Percentiles rank a stretch among this genome's conserved stretches.
phyloP scores from a whole-genome alignment of 2,888 invertebrate species.

The Ephialtes manifestator region DNA sequence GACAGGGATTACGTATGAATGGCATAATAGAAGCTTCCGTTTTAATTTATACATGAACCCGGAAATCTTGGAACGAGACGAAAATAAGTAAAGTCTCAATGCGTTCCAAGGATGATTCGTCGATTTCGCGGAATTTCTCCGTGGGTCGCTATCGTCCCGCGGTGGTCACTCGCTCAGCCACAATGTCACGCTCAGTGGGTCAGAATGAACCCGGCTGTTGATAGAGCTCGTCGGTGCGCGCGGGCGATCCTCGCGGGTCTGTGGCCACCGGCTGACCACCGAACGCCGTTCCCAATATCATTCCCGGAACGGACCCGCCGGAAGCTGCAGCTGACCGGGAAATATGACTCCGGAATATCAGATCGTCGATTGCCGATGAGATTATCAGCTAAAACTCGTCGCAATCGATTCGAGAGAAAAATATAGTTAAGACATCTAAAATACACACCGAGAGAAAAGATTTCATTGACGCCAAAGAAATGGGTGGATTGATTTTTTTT shows the following conservation, averaged over 20 bases:
- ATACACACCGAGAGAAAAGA: too few relatives aligned
- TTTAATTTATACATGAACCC: neutral
- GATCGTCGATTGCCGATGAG: constrained; percentile 9
- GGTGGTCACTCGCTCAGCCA: constrained; percentile 35
- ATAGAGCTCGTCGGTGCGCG: constrained; percentile 16
- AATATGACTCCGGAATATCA: constrained; percentile 5
- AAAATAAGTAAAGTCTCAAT: neutral
- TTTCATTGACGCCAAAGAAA: too few relatives aligned
- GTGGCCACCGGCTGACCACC: constrained; percentile 61
- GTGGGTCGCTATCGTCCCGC: constrained; percentile 31
- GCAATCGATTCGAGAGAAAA: neutral
- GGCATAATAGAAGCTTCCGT: neutral
- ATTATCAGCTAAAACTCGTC: neutral
- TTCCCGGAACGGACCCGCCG: constrained; percentile 33
- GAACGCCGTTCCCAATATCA: constrained; percentile 48
- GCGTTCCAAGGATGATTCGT: constrained; percentile 19
- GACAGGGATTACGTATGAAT: neutral
- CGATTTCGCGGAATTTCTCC: constrained; percentile 37
- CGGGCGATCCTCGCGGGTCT: neutral
- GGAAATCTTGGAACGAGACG: neutral
- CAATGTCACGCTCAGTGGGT: constrained; percentile 69
- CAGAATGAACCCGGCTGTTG: constrained; percentile 56
- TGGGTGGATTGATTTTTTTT: too few relatives aligned
- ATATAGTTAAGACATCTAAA: too few relatives aligned
- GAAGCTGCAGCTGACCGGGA: constrained; percentile 43